Percentiles rank a stretch among this genome's conserved stretches.
Conservation (phyloP, 2,797 vertebrate species). For the Eulemur mongoz region DNA sequence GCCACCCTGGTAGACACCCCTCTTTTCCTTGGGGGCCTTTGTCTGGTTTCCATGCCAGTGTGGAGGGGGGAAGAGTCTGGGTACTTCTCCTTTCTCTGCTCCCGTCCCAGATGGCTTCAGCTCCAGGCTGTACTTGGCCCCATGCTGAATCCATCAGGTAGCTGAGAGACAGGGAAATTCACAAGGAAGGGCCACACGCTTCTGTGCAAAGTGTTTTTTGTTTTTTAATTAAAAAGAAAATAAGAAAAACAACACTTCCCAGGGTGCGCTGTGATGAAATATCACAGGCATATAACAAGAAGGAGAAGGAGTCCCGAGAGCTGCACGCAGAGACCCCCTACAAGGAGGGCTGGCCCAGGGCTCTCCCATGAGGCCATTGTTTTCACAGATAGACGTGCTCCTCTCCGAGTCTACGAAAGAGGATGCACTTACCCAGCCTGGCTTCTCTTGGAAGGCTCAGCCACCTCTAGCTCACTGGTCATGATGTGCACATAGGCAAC, state of each 20-base stretch:
- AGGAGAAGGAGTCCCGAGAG: background rate
- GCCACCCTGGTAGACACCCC: too few species aligned
- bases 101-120: background rate
- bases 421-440: background rate
- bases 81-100: background rate
- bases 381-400: background rate
- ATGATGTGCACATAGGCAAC: background rate
- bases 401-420: background rate
- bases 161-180: background rate
- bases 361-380: background rate
- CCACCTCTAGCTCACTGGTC: background rate
- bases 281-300: background rate
- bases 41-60: background rate
- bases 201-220: conserved; percentile 78
- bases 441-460: conserved; percentile 56
- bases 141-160: background rate
- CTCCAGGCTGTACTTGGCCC: background rate
- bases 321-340: rapidly evolving
- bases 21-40: background rate
- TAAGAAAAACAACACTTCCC: conserved; percentile 69
- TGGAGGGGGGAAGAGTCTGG: background rate
- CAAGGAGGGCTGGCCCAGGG: rapidly evolving
- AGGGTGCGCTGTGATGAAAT: conserved; percentile 27
- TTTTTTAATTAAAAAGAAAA: conserved; percentile 70
- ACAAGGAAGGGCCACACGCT: conserved; percentile 29